These are phyloP conservation scores for Henicopernis longicauda DNA, from an alignment of 2,113 vertebrate species.

Conservation along the genomic window DNA sequence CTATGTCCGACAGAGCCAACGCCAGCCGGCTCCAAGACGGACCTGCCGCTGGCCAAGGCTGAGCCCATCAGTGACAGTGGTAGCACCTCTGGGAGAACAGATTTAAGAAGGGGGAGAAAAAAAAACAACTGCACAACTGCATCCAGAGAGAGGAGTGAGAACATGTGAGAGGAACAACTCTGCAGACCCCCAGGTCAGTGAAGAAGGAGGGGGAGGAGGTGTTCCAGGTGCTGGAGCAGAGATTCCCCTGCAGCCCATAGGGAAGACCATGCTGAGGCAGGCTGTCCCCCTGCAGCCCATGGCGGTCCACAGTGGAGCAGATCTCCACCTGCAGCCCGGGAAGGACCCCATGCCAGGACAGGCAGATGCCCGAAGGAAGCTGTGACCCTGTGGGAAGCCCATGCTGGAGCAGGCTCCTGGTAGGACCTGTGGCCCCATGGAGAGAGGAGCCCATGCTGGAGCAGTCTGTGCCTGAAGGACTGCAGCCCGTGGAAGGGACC, in stretches of 20 bases:
- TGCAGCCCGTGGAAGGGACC: too few species aligned
- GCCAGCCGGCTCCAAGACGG: neutral
- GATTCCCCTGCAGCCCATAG: neutral
- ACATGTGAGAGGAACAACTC: neutral
- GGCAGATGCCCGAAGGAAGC: neutral
- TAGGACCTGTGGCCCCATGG: too few species aligned
- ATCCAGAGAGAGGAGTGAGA: neutral
- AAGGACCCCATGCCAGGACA: neutral
- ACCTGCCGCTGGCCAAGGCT: accelerated
- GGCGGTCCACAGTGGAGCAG: neutral
- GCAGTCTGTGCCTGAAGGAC: too few species aligned
- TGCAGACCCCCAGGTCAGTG: neutral
- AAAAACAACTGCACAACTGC: neutral
- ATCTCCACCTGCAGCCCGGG: neutral
- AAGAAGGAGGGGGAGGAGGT: neutral
- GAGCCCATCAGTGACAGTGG: accelerated
- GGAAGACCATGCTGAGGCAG: neutral
- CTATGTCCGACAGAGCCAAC: neutral
- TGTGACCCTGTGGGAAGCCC: too few species aligned
- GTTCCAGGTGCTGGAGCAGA: neutral
- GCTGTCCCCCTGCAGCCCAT: neutral
- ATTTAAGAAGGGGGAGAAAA: neutral
- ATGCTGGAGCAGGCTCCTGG: too few species aligned
- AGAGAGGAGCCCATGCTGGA: too few species aligned
- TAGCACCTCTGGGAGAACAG: accelerated